Conservation (phyloP, 2,797 vertebrate genomes). For the Leptatherina wallacei region DNA sequence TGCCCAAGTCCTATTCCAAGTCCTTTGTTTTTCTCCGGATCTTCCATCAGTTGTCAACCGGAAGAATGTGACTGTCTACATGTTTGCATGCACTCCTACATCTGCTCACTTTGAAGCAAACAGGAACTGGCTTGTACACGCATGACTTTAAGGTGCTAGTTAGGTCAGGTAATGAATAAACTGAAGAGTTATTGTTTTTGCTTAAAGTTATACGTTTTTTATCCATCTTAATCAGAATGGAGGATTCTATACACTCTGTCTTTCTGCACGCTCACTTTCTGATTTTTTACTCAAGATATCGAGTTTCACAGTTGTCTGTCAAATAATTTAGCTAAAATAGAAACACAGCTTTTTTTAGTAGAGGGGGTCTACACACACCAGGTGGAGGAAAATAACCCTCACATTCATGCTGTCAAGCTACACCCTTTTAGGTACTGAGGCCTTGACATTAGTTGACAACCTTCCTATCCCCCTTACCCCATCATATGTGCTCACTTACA, state of each 20-base stretch:
- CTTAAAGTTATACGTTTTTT: neutral
- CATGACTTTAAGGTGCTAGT: neutral
- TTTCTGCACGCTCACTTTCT: neutral
- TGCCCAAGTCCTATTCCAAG: too few species aligned
- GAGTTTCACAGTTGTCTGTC: slow-evolving; percentile 12
- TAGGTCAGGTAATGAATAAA: neutral
- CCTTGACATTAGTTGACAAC: slow-evolving; percentile 63
- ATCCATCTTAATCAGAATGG: neutral
- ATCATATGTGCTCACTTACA: slow-evolving; percentile 19
- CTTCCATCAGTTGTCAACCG: too few species aligned
- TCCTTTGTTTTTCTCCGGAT: too few species aligned
- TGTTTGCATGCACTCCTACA: too few species aligned
- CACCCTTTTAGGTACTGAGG: slow-evolving; percentile 52
- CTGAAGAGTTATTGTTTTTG: too few species aligned
- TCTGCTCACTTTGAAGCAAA: neutral
- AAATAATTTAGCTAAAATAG: slow-evolving; percentile 33
- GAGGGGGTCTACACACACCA: slow-evolving; percentile 24
- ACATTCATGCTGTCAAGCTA: slow-evolving; percentile 47
- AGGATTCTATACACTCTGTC: neutral
- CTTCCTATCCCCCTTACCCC: slow-evolving; percentile 40
- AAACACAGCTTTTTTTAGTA: slow-evolving; percentile 12
- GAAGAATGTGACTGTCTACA: neutral
- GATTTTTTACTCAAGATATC: neutral
- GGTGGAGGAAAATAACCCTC: slow-evolving; percentile 46
- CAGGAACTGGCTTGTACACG: neutral